Evolutionary conservation across 2,888 invertebrate genomes (phyloP).

Genomic region (Heliconius aoede): DNA sequence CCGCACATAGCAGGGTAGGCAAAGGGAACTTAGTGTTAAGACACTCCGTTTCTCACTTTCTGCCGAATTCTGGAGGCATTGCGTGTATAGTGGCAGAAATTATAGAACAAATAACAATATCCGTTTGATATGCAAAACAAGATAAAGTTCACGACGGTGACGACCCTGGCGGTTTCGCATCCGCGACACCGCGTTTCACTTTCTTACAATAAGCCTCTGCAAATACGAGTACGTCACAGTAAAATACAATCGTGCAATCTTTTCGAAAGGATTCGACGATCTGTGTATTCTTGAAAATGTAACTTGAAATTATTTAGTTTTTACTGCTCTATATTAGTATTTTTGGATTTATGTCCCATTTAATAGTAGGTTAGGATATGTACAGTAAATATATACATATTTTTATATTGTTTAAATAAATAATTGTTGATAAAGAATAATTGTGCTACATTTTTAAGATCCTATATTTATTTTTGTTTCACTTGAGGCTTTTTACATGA

Average conservation of each 20-base stretch:
- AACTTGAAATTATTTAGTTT: neutral
- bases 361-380: neutral
- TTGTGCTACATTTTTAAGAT: neutral
- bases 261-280: neutral
- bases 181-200: conserved; percentile 61
- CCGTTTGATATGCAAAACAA: conserved; percentile 29
- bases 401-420: neutral
- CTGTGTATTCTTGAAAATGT: neutral
- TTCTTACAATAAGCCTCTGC: conserved; percentile 61
- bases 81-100: too few species aligned
- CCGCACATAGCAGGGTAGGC: too few species aligned
- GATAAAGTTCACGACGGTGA: conserved; percentile 37
- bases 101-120: too few species aligned
- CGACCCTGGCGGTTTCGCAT: conserved; percentile 40
- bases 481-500: neutral
- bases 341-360: neutral
- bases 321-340: neutral
- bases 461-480: neutral
- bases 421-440: neutral
- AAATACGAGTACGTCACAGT: conserved; percentile 39
- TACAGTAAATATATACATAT: neutral
- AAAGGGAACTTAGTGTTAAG: too few species aligned
- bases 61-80: too few species aligned
- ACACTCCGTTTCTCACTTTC: too few species aligned
- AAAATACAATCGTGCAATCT: conserved; percentile 13